Conservation (phyloP, 2,888 invertebrate species). For the Parascotia fuliginaria region DNA sequence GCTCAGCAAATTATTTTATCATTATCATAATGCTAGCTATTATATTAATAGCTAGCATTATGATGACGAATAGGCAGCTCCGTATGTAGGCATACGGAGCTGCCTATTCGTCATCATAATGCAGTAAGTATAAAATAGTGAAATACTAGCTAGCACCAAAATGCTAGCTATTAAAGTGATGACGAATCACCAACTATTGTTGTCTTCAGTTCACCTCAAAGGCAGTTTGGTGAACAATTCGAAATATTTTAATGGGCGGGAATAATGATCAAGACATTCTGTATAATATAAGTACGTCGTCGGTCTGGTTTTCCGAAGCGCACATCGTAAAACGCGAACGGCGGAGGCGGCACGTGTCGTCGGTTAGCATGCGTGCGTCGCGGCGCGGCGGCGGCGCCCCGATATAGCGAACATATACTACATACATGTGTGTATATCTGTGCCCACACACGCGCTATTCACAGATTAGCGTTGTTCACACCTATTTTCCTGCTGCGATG, state of each 20-base stretch:
- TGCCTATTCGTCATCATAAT: no score
- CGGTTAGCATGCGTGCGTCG: conserved; percentile 21
- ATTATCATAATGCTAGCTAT: no score
- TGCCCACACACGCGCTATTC: conserved; percentile 10
- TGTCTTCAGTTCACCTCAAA: not conserved
- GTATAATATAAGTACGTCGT: not conserved
- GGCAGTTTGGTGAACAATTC: not conserved
- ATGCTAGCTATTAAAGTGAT: not conserved
- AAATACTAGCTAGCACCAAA: no score
- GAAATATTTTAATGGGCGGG: conserved; percentile 5
- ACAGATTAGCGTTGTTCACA: conserved; percentile 5
- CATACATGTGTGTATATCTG: conserved; percentile 5
- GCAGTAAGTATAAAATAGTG: not conserved
- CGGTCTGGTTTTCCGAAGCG: conserved; percentile 12
- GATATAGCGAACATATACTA: conserved; percentile 18
- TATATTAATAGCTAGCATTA: no score
- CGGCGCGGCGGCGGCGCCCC: conserved; percentile 37
- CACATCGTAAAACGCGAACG: conserved; percentile 10
- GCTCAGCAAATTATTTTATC: no score
- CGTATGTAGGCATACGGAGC: no score
- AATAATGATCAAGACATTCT: not conserved
- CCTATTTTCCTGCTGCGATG: conserved; percentile 19
- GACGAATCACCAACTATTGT: not conserved
- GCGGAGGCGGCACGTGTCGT: conserved; percentile 32
- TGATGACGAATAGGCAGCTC: no score